Percentiles rank a stretch among this genome's conserved stretches.
Evolutionary conservation across 1,140 invertebrate genomes (phyloP).

Genomic region (Drosophila hydei): DNA sequence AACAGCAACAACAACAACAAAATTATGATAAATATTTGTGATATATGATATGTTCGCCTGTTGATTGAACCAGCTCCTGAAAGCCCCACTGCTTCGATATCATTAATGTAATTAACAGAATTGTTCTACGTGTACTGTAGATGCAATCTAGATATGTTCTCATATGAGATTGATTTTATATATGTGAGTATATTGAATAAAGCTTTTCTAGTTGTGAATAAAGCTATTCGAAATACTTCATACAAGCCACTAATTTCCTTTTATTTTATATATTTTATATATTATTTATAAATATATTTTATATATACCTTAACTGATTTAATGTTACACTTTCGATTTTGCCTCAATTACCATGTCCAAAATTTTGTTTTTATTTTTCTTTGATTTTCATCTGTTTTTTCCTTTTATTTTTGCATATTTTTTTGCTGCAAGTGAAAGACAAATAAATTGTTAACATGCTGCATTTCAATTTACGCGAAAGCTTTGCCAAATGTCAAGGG

Average conservation of each 20-base stretch:
- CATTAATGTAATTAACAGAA: not conserved
- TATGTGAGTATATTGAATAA: no score
- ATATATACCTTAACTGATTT: no score
- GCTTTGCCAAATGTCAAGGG: conserved; percentile 1
- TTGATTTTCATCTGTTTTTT: conserved; percentile 1
- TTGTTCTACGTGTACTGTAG: no score
- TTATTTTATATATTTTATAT: no score
- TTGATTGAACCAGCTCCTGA: not conserved
- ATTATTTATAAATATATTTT: no score
- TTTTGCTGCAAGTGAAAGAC: not conserved
- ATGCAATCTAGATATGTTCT: no score
- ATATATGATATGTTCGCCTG: conserved; percentile 17
- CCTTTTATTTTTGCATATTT: not conserved
- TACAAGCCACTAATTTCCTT: no score
- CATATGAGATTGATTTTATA: not conserved
- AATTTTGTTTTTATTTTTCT: conserved; percentile 38
- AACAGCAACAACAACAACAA: conserved; percentile 2
- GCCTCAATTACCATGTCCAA: no score
- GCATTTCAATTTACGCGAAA: conserved; percentile 28
- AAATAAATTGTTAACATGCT: conserved; percentile 16
- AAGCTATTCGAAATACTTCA: no score
- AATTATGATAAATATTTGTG: not conserved
- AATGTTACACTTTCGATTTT: no score
- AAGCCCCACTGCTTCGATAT: not conserved
- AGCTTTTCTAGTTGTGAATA: no score